Percentiles rank a stretch among this genome's conserved stretches.
Conservation (phyloP, 2,113 vertebrate genomes). For the Cryptoleucopteryx plumbea region DNA sequence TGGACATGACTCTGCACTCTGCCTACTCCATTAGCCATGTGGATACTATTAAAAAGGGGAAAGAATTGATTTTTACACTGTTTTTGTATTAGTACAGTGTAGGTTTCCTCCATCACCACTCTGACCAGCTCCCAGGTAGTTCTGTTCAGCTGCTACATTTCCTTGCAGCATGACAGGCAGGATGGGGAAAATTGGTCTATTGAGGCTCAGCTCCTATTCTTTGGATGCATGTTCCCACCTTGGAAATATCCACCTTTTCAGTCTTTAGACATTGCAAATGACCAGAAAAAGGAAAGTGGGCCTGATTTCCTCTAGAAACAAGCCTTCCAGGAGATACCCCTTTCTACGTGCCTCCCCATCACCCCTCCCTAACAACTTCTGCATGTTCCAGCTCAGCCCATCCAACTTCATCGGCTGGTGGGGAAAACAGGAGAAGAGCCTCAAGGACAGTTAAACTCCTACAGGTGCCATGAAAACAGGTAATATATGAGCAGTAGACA, state of each 20-base stretch:
- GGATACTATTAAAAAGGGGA: neutral
- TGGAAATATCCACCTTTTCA: neutral
- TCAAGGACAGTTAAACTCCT: neutral
- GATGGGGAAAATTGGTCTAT: neutral
- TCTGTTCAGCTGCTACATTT: neutral
- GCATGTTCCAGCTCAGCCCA: neutral
- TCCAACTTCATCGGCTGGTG: neutral
- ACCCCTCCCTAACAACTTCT: neutral
- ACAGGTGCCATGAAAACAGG: neutral
- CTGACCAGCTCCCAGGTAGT: neutral
- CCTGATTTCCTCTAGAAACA: neutral
- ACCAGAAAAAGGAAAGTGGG: neutral
- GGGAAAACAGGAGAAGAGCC: neutral
- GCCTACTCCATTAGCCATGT: neutral
- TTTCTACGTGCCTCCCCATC: accelerated
- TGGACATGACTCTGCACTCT: neutral
- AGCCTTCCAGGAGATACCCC: neutral
- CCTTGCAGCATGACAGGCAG: accelerated
- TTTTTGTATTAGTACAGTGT: neutral
- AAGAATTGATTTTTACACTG: neutral
- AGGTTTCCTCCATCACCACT: neutral
- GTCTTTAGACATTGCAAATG: neutral
- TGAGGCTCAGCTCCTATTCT: neutral
- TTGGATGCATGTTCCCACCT: neutral
- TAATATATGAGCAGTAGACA: neutral